phyloP scores from a whole-genome alignment of 2,888 invertebrate genomes.

The Stegana nigrithorax region DNA sequence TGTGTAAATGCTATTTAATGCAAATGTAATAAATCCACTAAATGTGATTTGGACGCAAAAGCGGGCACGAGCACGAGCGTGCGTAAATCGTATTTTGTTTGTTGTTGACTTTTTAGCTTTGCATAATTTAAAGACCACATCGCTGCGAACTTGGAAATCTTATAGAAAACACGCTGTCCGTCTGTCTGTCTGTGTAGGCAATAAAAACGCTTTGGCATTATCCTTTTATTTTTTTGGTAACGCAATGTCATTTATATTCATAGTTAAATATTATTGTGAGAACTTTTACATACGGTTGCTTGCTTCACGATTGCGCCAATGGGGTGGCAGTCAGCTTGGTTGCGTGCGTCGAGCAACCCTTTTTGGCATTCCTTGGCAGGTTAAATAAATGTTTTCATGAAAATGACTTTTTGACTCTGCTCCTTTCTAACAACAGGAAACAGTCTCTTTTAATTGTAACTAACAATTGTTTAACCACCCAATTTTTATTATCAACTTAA shows the following conservation, averaged over 20 bases:
- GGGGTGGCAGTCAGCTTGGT: background rate
- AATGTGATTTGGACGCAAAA: constrained; percentile 39
- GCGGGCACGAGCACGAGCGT: background rate
- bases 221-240: constrained; percentile 5
- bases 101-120: constrained; percentile 37
- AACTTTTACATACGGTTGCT: constrained; percentile 43
- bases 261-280: constrained; percentile 33
- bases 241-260: constrained; percentile 48
- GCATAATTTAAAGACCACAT: constrained; percentile 46
- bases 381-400: too few species aligned
- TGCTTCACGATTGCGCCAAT: constrained; percentile 5
- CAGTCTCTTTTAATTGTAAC: too few species aligned
- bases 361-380: constrained; percentile 13
- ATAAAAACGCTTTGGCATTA: constrained; percentile 6
- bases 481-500: too few species aligned
- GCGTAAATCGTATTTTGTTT: constrained; percentile 35
- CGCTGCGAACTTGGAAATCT: constrained; percentile 1
- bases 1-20: constrained; percentile 43
- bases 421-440: too few species aligned
- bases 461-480: too few species aligned
- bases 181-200: background rate
- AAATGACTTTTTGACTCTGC: too few species aligned
- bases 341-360: constrained; percentile 27
- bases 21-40: constrained; percentile 53
- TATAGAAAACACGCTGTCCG: constrained; percentile 11